Conservation (phyloP, 1,140 invertebrate genomes). For the Bombus fervidus region DNA sequence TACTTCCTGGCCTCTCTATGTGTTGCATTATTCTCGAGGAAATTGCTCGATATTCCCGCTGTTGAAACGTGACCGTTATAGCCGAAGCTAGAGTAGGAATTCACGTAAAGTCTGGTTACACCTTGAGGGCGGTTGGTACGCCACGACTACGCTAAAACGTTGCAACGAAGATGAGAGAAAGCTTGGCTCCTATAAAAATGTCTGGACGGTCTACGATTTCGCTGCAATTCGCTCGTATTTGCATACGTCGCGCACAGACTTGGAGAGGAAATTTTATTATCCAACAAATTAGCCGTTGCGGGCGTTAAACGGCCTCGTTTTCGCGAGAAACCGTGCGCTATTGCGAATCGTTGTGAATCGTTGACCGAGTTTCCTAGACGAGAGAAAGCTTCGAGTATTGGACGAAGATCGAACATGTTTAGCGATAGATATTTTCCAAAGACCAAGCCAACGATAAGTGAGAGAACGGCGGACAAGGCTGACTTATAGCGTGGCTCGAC, state of each 20-base stretch:
- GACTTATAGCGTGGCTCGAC: background rate
- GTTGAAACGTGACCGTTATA: conserved; percentile 38
- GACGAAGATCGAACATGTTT: background rate
- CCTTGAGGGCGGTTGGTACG: conserved; percentile 32
- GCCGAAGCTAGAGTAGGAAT: conserved; percentile 31
- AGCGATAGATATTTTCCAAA: background rate
- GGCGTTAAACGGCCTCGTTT: background rate
- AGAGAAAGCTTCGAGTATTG: background rate
- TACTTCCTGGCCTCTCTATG: background rate
- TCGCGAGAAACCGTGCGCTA: background rate
- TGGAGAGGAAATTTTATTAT: conserved; percentile 9
- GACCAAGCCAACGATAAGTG: background rate
- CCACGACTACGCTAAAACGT: background rate
- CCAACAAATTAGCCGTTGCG: conserved; percentile 8
- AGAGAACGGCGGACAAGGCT: background rate
- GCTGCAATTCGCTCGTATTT: background rate
- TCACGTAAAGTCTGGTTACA: conserved; percentile 45
- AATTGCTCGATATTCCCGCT: conserved; percentile 62
- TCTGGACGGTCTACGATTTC: conserved; percentile 18
- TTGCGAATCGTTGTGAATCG: background rate
- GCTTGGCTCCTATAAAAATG: conserved; percentile 25
- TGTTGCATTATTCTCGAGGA: conserved; percentile 56
- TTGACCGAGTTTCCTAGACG: background rate
- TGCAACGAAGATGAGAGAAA: background rate
- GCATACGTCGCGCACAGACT: conserved; percentile 29